phyloP scores from a whole-genome alignment of 2,888 invertebrate species.

The Epiblema foenella region DNA sequence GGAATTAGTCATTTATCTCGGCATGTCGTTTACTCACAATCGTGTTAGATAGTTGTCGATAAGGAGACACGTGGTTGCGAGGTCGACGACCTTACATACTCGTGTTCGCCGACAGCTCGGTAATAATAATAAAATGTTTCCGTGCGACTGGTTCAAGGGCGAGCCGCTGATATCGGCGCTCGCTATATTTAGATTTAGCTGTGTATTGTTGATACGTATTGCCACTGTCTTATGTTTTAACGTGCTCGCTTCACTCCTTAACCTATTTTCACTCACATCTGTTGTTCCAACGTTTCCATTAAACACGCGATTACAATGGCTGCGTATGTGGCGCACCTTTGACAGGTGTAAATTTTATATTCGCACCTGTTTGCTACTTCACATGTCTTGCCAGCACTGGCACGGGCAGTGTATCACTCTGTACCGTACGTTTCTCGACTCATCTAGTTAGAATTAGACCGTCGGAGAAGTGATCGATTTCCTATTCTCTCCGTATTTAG shows the following conservation, averaged over 20 bases:
- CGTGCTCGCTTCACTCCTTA: neutral
- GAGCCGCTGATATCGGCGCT: constrained; percentile 84
- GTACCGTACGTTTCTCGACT: neutral
- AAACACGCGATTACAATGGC: neutral
- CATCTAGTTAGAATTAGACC: constrained; percentile 19
- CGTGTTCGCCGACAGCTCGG: constrained; percentile 84
- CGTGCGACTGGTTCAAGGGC: constrained; percentile 86
- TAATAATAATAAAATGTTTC: constrained; percentile 86
- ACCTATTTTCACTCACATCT: neutral
- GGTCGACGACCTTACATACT: constrained; percentile 84
- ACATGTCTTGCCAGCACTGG: constrained; percentile 4
- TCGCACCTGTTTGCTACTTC: constrained; percentile 14
- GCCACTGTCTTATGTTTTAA: constrained; percentile 55
- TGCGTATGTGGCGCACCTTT: constrained; percentile 13
- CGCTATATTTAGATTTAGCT: constrained; percentile 85
- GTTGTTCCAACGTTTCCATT: neutral
- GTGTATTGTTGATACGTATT: constrained; percentile 73
- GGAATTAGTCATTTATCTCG: constrained; percentile 85
- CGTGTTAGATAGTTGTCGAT: constrained; percentile 85
- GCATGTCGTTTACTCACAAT: constrained; percentile 83
- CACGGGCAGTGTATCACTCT: neutral
- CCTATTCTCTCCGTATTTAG: constrained; percentile 73
- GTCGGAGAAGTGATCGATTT: constrained; percentile 60
- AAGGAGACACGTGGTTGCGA: constrained; percentile 84
- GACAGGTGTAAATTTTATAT: constrained; percentile 35